These are phyloP conservation scores for Scrobipalpa costella DNA, from an alignment of 2,888 invertebrate genomes.

Conservation along the genomic window DNA sequence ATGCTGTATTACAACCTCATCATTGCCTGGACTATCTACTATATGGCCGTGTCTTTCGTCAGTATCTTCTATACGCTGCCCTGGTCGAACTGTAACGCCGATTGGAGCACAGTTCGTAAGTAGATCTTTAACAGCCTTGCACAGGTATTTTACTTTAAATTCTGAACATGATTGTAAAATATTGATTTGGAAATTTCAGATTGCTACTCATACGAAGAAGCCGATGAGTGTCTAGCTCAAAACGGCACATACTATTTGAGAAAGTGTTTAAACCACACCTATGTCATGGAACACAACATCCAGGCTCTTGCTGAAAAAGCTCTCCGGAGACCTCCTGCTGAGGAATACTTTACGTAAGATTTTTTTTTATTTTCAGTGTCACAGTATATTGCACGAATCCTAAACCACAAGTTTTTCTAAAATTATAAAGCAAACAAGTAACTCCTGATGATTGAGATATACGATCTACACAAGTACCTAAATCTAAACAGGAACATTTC, in stretches of 20 bases:
- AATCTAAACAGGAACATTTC: background rate
- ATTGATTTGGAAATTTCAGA: conserved; percentile 64
- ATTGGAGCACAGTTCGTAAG: conserved; percentile 85
- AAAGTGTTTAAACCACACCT: conserved; percentile 82
- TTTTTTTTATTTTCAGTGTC: too few species aligned
- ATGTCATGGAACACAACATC: conserved; percentile 78
- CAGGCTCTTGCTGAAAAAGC: conserved; percentile 78
- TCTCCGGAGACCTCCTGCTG: conserved; percentile 84
- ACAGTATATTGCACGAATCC: too few species aligned
- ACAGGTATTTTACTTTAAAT: conserved; percentile 11
- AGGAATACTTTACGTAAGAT: conserved; percentile 86
- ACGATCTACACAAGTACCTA: background rate
- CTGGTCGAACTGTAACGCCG: conserved; percentile 86
- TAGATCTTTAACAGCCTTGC: conserved; percentile 32
- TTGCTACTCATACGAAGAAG: conserved; percentile 85
- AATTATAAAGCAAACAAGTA: too few species aligned
- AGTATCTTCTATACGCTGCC: conserved; percentile 84
- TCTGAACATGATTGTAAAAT: background rate
- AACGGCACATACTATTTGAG: conserved; percentile 85
- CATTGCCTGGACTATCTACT: conserved; percentile 89
- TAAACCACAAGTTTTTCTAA: background rate
- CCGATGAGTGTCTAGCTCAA: conserved; percentile 79
- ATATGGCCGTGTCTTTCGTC: conserved; percentile 83
- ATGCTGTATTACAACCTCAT: conserved; percentile 89
- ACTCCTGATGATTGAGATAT: too few species aligned